Evolutionary conservation across 1,140 invertebrate genomes (phyloP), one percentile per base, ranked within the genome.

Genomic region (Charaxes varanes): DNA sequence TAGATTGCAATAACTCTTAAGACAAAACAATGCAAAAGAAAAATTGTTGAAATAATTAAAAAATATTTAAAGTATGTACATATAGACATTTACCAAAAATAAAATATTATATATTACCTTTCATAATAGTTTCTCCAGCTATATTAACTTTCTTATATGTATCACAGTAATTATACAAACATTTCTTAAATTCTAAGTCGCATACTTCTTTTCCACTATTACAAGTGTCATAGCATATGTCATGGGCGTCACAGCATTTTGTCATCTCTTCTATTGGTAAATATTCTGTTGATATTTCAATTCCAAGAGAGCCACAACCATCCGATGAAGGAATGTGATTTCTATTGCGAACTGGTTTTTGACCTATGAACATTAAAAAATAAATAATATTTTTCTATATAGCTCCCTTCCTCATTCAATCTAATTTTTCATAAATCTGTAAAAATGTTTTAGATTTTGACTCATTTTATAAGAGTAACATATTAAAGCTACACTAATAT

Each of bases 221-320:
- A 67, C 95, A 97, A 2, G 92, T 95, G 45, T 95, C 94, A 60
- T 97, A 97, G 70, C 95, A 97, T 44, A 93, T 88, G 55, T 97
- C 95, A 73, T 97, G 95, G 1, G 68, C 60, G 68, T 96, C 89
- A 80, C 94, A 97, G 62, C 94, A 97, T 48, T 89, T 88, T 4
- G 91, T 92, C 90, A 95, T 93, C 71, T 92, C 89, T 13, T 86
- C 83, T 5, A 92, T 79, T 4, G 93, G 93, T 14, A 95, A 82
- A 57, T 91, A 91, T 44, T 93, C 89, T 15, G 89, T 89, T 26
- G 88, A 88, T 47, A 95, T 90, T 82, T 93, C 84, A 32, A 91
- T 85, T 7, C 89, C 88, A 12, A 94, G 73, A 0, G 93, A 92
- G 8, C 94, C 94, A 82, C 94, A 96, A 24, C 94, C 94, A 85